Percentiles rank a stretch among this genome's conserved stretches.
Conservation (phyloP, 2,797 vertebrate genomes). For the Sebastolobus altivelis region DNA sequence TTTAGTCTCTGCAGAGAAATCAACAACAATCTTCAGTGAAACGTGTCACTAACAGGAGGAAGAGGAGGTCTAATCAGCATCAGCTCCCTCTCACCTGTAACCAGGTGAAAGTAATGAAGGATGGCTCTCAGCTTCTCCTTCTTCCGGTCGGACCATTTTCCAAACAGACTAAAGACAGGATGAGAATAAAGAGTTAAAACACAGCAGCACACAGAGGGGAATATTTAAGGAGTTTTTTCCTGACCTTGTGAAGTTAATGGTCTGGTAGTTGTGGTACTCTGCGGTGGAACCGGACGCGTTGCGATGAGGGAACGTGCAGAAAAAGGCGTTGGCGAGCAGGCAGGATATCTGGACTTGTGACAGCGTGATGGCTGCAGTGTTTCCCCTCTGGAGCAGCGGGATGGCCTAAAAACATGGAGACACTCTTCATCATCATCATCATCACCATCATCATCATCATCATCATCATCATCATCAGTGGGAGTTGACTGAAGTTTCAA, state of each 20-base stretch:
- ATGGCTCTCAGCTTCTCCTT: slow-evolving; percentile 80
- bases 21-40: background rate
- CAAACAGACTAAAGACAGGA: slow-evolving; percentile 74
- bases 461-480: background rate
- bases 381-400: slow-evolving; percentile 71
- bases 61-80: too few relatives aligned
- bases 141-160: slow-evolving; percentile 17
- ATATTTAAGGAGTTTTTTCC: background rate
- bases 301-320: slow-evolving; percentile 85
- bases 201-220: background rate
- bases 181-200: background rate
- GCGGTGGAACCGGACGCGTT: slow-evolving; percentile 45
- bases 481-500: background rate
- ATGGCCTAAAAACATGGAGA: slow-evolving; percentile 63
- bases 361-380: slow-evolving; percentile 65
- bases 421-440: background rate
- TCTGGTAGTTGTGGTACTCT: slow-evolving; percentile 77
- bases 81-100: slow-evolving; percentile 63
- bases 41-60: background rate
- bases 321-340: slow-evolving; percentile 85
- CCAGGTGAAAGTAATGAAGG: slow-evolving; percentile 79
- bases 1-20: slow-evolving; percentile 40
- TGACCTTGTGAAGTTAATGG: slow-evolving; percentile 86
- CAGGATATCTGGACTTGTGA: slow-evolving; percentile 82
- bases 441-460: too few relatives aligned